Percentiles rank a stretch among this genome's conserved stretches.
These are phyloP conservation scores for Schizaphis graminum DNA, from an alignment of 2,888 invertebrate genomes.

Conservation along the genomic window DNA sequence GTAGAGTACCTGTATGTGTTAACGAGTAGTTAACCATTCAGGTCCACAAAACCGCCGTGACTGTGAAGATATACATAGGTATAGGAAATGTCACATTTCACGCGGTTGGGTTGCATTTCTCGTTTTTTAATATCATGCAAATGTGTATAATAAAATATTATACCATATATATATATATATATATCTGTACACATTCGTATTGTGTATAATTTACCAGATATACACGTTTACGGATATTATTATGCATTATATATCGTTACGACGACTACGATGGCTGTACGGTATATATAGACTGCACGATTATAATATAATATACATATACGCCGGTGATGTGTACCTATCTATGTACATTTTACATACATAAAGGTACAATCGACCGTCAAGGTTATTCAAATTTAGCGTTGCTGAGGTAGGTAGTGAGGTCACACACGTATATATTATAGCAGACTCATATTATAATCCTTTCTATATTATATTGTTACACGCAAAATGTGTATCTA, in stretches of 20 bases:
- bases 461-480: conserved; percentile 21
- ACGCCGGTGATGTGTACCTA: not conserved
- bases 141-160: not conserved
- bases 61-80: not conserved
- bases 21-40: not conserved
- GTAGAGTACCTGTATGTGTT: not conserved
- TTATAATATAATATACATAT: not conserved
- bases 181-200: not conserved
- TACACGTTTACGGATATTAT: not conserved
- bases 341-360: not conserved
- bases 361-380: not conserved
- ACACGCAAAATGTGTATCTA: not conserved
- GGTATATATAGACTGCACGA: conserved; percentile 4
- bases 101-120: not conserved
- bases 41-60: not conserved
- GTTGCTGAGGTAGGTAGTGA: not conserved
- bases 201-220: conserved; percentile 5
- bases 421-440: not conserved
- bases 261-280: not conserved
- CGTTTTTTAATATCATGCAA: not conserved
- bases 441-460: not conserved
- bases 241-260: not conserved
- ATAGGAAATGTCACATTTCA: not conserved
- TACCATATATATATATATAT: not conserved
- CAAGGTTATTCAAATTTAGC: conserved; percentile 17